A percentile compares a stretch with the other conserved stretches of the same genome.
These are phyloP conservation scores for Alloplasta piceator DNA, from an alignment of 2,888 invertebrate genomes.

Conservation along the genomic window DNA sequence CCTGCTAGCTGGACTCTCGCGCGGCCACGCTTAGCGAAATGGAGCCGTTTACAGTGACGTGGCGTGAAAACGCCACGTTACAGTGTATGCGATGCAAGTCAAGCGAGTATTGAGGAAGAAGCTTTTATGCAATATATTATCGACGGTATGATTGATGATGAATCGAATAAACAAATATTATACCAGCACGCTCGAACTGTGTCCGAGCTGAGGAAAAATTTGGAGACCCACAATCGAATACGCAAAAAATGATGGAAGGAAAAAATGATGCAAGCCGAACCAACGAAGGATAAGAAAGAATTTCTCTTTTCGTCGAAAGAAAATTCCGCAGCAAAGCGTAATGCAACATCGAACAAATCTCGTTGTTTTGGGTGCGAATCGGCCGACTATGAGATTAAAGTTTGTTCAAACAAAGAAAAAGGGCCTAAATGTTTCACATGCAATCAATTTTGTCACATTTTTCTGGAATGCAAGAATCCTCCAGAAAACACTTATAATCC, in stretches of 20 bases:
- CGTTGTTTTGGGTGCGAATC: slow-evolving; percentile 38
- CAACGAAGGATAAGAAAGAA: background rate
- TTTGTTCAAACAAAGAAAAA: slow-evolving; percentile 36
- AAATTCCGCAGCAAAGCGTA: background rate
- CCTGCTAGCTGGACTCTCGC: too few species aligned
- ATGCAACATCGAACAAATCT: background rate
- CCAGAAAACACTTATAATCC: slow-evolving; percentile 9
- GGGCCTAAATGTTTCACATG: slow-evolving; percentile 51
- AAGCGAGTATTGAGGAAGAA: slow-evolving; percentile 53
- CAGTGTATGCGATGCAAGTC: slow-evolving; percentile 60
- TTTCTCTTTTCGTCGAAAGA: background rate
- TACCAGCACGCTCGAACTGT: slow-evolving; percentile 50
- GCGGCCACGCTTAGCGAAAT: too few species aligned
- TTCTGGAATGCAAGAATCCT: slow-evolving; percentile 25
- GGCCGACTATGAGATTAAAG: slow-evolving; percentile 15
- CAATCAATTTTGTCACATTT: slow-evolving; percentile 45
- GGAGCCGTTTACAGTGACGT: too few species aligned
- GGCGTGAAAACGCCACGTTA: too few species aligned
- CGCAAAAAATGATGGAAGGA: background rate
- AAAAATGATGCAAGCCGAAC: background rate
- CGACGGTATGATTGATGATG: slow-evolving; percentile 56
- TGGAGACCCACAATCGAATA: slow-evolving; percentile 35
- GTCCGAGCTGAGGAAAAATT: slow-evolving; percentile 35
- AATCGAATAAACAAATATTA: slow-evolving; percentile 52
- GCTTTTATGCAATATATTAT: too few species aligned